These are phyloP conservation scores for Iguana delicatissima DNA, from an alignment of 2,797 vertebrate genomes.

Conservation along the genomic window DNA sequence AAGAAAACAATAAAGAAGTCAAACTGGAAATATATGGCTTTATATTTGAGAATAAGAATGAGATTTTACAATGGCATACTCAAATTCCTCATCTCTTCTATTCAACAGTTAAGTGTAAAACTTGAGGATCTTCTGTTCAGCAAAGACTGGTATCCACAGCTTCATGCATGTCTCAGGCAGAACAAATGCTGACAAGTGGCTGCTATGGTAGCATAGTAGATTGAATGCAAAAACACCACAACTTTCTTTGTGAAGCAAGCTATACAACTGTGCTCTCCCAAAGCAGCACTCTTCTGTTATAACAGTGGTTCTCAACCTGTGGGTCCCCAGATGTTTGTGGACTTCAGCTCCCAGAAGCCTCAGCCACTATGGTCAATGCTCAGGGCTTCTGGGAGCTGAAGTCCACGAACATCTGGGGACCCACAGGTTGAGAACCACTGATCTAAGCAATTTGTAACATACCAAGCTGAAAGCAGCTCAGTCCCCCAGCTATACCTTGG, in stretches of 20 bases:
- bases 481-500: too few relatives aligned
- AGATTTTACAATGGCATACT: background rate
- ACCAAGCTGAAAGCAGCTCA: background rate
- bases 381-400: too few relatives aligned
- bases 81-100: background rate
- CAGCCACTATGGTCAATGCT: too few relatives aligned
- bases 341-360: too few relatives aligned
- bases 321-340: too few relatives aligned
- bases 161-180: background rate
- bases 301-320: too few relatives aligned
- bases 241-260: background rate
- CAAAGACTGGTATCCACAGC: background rate
- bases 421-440: too few relatives aligned
- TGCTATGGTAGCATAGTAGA: background rate
- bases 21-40: too few relatives aligned
- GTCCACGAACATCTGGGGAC: too few relatives aligned
- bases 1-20: too few relatives aligned
- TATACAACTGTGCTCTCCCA: background rate
- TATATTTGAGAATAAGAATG: background rate
- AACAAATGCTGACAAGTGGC: background rate
- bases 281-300: background rate
- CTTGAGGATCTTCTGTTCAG: background rate
- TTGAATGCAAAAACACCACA: background rate
- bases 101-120: slow-evolving; percentile 16
- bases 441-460: background rate